These are phyloP conservation scores for Stratiomys singularior DNA, from an alignment of 2,888 invertebrate species.

Conservation along the genomic window DNA sequence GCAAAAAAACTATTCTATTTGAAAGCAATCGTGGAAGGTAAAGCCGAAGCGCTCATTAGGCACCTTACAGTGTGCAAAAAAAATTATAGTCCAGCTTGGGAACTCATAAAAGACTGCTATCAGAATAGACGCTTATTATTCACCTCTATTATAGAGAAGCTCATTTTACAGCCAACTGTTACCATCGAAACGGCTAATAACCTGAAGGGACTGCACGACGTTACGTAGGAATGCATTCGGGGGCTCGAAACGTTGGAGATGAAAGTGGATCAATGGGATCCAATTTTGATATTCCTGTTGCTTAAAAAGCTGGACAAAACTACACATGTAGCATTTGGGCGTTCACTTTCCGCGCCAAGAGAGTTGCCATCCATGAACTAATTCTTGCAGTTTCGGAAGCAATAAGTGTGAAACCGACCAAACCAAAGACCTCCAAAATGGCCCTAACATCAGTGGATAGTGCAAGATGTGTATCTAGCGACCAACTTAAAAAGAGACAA, in stretches of 20 bases:
- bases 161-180: neutral
- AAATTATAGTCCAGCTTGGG: conserved; percentile 1
- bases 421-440: too few species aligned
- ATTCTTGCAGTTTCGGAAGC: neutral
- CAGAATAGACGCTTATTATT: neutral
- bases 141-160: neutral
- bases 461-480: too few species aligned
- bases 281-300: neutral
- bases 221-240: neutral
- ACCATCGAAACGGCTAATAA: neutral
- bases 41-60: neutral
- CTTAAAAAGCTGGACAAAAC: conserved; percentile 11
- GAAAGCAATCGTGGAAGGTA: neutral
- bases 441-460: too few species aligned
- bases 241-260: neutral
- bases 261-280: conserved; percentile 16
- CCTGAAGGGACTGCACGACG: neutral
- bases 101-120: neutral
- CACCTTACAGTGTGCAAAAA: neutral
- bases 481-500: too few species aligned
- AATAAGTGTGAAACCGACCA: too few species aligned
- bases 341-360: neutral
- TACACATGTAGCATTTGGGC: neutral
- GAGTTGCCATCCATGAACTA: neutral
- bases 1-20: conserved; percentile 10